phyloP scores from a whole-genome alignment of 35 echinoderm and acorn worm genomes.

The Lytechinus pictus region DNA sequence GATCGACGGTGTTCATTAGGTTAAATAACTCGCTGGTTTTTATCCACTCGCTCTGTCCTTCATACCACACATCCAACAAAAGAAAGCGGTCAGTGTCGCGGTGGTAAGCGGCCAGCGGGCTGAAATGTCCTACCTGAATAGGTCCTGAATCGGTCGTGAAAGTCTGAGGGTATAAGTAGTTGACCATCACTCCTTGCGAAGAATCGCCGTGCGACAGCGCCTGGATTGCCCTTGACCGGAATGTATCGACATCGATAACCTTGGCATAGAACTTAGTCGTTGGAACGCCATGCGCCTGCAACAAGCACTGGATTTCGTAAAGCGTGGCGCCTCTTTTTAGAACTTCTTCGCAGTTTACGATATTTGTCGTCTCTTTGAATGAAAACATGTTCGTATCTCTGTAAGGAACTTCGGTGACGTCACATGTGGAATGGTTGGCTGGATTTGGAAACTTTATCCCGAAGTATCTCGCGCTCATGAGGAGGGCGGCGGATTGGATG shows the following conservation, averaged over 20 bases:
- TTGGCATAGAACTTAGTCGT: conserved; percentile 34
- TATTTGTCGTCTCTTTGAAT: conserved; percentile 52
- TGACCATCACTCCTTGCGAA: conserved; percentile 64
- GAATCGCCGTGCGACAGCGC: conserved; percentile 62
- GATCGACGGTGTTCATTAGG: conserved; percentile 66
- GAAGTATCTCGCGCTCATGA: conserved; percentile 71
- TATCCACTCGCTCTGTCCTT: conserved; percentile 63
- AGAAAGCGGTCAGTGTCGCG: conserved; percentile 66
- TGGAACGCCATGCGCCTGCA: background rate
- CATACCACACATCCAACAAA: conserved; percentile 70
- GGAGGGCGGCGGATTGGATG: conserved; percentile 63
- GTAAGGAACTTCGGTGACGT: conserved; percentile 38
- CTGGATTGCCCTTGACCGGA: conserved; percentile 53
- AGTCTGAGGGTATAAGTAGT: conserved; percentile 39
- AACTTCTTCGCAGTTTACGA: conserved; percentile 16
- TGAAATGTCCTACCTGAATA: conserved; percentile 66
- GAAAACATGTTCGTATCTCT: conserved; percentile 69
- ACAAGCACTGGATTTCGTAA: background rate
- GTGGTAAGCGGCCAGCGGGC: conserved; percentile 77
- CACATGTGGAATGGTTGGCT: background rate
- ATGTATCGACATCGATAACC: conserved; percentile 57
- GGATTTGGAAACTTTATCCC: conserved; percentile 21
- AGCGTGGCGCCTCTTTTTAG: background rate
- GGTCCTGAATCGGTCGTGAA: conserved; percentile 43
- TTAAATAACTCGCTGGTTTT: conserved; percentile 67